Evolutionary conservation across 2,888 invertebrate species (phyloP).

Genomic region (Halictus ligatus): DNA sequence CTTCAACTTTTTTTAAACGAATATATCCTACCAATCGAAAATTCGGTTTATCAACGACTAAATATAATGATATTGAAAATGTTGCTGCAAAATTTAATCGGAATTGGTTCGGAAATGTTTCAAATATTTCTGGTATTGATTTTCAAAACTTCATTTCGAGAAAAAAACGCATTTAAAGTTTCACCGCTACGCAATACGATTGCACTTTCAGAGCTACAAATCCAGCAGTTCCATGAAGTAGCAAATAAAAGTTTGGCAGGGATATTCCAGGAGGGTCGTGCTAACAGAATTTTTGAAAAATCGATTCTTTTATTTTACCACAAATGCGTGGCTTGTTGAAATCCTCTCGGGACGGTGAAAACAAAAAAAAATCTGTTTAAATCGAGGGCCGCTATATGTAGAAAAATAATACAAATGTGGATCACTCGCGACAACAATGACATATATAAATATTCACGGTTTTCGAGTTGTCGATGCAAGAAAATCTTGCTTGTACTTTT

Average conservation of each 20-base stretch:
- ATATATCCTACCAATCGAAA: too few species aligned
- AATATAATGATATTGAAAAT: too few species aligned
- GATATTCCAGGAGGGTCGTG: neutral
- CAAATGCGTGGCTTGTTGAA: neutral
- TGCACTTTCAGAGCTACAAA: neutral
- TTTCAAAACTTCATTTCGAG: neutral
- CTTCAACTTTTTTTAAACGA: too few species aligned
- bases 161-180: neutral
- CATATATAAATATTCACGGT: too few species aligned
- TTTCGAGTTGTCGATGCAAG: too few species aligned
- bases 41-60: too few species aligned
- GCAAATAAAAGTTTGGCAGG: neutral
- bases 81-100: neutral
- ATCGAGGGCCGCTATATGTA: too few species aligned
- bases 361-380: too few species aligned
- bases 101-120: neutral
- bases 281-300: neutral
- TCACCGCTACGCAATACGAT: neutral
- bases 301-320: neutral
- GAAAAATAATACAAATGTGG: too few species aligned
- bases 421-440: too few species aligned
- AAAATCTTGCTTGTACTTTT: too few species aligned
- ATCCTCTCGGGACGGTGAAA: neutral
- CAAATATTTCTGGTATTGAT: neutral
- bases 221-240: neutral